Evolutionary conservation across 2,888 invertebrate genomes (phyloP), one percentile per base, ranked within the genome.

Genomic region (Trachelus iudaicus): DNA sequence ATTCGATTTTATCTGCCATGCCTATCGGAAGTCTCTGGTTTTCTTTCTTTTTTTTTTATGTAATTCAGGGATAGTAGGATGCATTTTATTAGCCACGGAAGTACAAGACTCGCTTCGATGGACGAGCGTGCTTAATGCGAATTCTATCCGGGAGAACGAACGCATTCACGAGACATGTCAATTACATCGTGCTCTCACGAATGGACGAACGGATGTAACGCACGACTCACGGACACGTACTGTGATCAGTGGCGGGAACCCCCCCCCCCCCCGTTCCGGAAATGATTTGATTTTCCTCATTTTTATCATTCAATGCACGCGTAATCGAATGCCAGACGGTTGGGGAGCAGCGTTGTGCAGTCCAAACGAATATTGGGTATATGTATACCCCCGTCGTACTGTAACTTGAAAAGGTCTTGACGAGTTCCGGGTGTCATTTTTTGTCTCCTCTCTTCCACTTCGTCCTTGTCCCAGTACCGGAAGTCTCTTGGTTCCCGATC

Each of bases 81-180:
- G 9, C 23, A 9, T 56, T 71, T 71, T 71, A 71, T 71, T 34
- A 34, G 71, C 71, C 33, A 34, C 31, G 71, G 71, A 71, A 71
- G 71, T 71, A 71, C 71, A 33, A 13, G 71, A 71, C 71, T 71
- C 71, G 71, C 23, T 71, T 71, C 71, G 87, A 86, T 82, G 85
- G 86, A 86, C 88, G 86, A 86, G 87, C 87, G 87, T 85, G 87
- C 85, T 87, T 87, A 88, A 88, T 88, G 85, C 86, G 88, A 86
- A 85, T 88, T 86, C 85, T 83, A 85, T 88, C 87, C 88, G 88
- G 87, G 84, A 87, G 88, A 87, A 81, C 85, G 87, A 83, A 83
- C 85, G 85, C 86, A 86, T 88, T 88, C 88, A 87, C 83, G 86
- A 85, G 85, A 87, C 87, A 86, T 86, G 88, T 86, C 88, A 88